Evolutionary conservation across 2,888 invertebrate genomes (phyloP), one percentile per base, ranked within the genome.

Genomic region (Ichneumoninae sp.): DNA sequence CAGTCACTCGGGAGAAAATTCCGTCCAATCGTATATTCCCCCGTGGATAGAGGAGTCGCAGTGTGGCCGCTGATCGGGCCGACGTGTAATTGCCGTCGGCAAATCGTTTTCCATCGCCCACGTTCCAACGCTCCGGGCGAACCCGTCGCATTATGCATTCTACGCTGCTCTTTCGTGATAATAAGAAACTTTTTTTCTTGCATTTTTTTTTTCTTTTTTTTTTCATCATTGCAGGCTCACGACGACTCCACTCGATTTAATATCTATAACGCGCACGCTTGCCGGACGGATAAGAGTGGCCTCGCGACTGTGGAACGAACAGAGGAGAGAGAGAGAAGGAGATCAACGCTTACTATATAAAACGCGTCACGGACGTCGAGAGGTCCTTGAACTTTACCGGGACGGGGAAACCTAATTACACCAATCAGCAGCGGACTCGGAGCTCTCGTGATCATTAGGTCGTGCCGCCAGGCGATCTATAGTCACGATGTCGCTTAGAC

Each of bases 381-480:
- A 26, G 57, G 87, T 87, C 85, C 80, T 80, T 87, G 87, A 87
- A 87, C 87, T 87, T 85, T 82, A 82, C 85, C 85, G 85, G 82
- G 65, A 57, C 65, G 70, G 82, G 85, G 78, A 82, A 87, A 71
- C 82, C 85, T 84, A 87, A 87, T 87, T 87, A 87, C 82, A 84
- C 82, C 80, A 84, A 86, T 86, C 83, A 86, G 57, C 83, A 86
- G 57, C 57, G 65, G 81, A 70, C 71, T 70, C 65, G 22, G 62
- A 36, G 47, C 74, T 80, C 75, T 76, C 76, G 82, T 65, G 71
- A 76, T 82, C 65, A 82, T 82, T 77, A 82, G 81, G 75, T 76
- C 70, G 74, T 69, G 62, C 47, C 33, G 52, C 52, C 47, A 50
- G 44, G 50, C 47, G 62, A 62, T 65, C 47, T 54, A 65, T 65